Evolutionary conservation across 2,888 invertebrate species (phyloP).

Genomic region (Melieria omissa): DNA sequence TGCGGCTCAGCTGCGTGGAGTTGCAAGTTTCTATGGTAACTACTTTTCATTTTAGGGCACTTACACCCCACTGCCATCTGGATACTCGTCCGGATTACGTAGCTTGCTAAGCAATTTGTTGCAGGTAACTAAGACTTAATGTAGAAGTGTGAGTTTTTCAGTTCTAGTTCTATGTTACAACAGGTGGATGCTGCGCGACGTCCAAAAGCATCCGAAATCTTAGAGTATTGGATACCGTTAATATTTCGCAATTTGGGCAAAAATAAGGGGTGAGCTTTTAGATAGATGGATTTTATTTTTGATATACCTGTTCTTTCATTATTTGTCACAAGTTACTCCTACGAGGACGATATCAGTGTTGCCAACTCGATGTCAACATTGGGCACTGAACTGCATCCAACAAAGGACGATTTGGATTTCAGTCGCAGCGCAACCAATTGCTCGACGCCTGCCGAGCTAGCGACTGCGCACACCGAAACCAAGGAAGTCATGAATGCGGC

Average conservation of each 20-base stretch:
- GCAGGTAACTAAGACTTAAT: slow-evolving; percentile 60
- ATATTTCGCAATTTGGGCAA: slow-evolving; percentile 66
- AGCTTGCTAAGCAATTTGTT: slow-evolving; percentile 73
- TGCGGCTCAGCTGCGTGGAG: not conserved
- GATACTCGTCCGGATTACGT: slow-evolving; percentile 74
- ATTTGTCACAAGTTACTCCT: slow-evolving; percentile 54
- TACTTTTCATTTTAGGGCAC: slow-evolving; percentile 69
- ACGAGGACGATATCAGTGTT: slow-evolving; percentile 56
- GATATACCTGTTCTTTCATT: not conserved
- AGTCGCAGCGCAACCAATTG: slow-evolving; percentile 19
- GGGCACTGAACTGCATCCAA: slow-evolving; percentile 43
- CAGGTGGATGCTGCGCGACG: slow-evolving; percentile 71
- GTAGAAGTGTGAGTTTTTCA: not conserved
- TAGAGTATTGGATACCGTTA: slow-evolving; percentile 69
- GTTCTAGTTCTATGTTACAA: not conserved
- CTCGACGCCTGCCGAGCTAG: slow-evolving; percentile 43
- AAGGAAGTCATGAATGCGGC: slow-evolving; percentile 64
- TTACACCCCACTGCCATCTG: slow-evolving; percentile 74
- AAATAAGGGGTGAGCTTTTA: slow-evolving; percentile 58
- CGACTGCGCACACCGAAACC: slow-evolving; percentile 62
- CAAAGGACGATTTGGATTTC: slow-evolving; percentile 29
- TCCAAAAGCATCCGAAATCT: slow-evolving; percentile 73
- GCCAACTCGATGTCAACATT: slow-evolving; percentile 37
- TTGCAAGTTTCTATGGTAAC: slow-evolving; percentile 5
- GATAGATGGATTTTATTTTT: not conserved